Conservation (phyloP, 2,888 invertebrate species). For the Marasmarcha lunaedactyla region DNA sequence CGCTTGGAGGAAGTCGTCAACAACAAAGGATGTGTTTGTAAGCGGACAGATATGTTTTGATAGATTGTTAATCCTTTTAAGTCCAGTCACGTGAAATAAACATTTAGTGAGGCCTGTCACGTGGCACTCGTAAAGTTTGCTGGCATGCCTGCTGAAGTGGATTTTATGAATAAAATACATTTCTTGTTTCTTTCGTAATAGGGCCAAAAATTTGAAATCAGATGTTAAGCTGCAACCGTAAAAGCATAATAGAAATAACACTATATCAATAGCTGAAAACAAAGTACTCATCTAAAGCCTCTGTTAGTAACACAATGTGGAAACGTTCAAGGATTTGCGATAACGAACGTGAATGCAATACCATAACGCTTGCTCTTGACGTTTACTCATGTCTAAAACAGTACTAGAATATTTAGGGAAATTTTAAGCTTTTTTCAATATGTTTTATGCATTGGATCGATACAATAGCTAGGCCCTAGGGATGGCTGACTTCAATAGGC, state of each 20-base stretch:
- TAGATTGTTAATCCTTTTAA: slow-evolving; percentile 4
- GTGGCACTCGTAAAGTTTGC: slow-evolving; percentile 16
- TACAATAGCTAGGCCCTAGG: slow-evolving; percentile 45
- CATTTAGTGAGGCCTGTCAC: slow-evolving; percentile 18
- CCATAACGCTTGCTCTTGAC: slow-evolving; percentile 9
- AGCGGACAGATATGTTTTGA: too few species aligned
- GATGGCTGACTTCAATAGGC: slow-evolving; percentile 43
- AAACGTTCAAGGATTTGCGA: slow-evolving; percentile 12
- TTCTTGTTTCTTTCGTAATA: too few species aligned
- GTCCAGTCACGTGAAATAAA: slow-evolving; percentile 17
- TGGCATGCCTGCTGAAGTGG: too few species aligned
- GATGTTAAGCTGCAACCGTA: too few species aligned
- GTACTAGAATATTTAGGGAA: too few species aligned
- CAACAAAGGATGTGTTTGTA: too few species aligned
- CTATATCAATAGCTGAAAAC: slow-evolving; percentile 8
- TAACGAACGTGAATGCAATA: slow-evolving; percentile 11
- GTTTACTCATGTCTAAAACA: too few species aligned
- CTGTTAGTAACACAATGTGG: slow-evolving; percentile 10
- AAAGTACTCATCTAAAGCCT: slow-evolving; percentile 15
- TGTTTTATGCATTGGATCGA: slow-evolving; percentile 52
- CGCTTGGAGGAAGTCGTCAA: too few species aligned
- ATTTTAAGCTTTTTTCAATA: too few species aligned
- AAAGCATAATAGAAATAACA: slow-evolving; percentile 3
- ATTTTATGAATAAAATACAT: too few species aligned
- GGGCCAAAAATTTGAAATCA: too few species aligned